Percentiles rank a stretch among this genome's conserved stretches.
phyloP scores from a whole-genome alignment of 2,797 vertebrate species.

The Rhincodon typus region DNA sequence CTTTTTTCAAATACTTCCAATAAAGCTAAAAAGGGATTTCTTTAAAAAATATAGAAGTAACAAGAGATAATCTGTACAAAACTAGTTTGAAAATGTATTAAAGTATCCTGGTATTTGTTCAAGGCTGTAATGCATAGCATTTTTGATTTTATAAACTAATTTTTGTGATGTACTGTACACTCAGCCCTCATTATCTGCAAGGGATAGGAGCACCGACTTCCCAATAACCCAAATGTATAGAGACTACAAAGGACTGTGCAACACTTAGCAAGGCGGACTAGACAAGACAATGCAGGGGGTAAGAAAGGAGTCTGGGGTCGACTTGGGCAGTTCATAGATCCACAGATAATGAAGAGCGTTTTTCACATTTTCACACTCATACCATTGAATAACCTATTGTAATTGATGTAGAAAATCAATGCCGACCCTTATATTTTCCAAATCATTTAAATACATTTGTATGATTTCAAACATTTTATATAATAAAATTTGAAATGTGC shows the following conservation, averaged over 20 bases:
- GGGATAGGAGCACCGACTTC: too few species aligned
- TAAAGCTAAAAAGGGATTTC: not conserved
- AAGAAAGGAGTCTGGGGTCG: too few species aligned
- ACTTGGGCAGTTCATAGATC: too few species aligned
- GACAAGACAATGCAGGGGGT: too few species aligned
- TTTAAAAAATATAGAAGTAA: not conserved
- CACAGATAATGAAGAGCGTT: too few species aligned
- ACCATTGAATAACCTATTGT: not conserved
- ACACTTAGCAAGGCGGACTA: too few species aligned
- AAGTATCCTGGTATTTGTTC: not conserved
- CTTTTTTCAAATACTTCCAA: not conserved
- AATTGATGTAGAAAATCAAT: not conserved
- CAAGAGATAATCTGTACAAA: not conserved
- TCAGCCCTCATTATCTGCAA: too few species aligned
- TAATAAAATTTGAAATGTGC: conserved; percentile 16
- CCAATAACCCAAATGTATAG: too few species aligned
- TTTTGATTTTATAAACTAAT: not conserved
- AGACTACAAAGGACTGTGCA: too few species aligned
- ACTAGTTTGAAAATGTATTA: not conserved
- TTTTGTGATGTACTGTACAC: not conserved
- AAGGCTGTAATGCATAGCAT: not conserved
- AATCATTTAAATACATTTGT: not conserved
- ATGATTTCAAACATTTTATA: not conserved
- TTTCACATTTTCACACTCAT: not conserved
- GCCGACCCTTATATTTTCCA: conserved; percentile 1